Evolutionary conservation across 2,797 vertebrate species (phyloP).

Genomic region (Hephaestus fuliginosus): DNA sequence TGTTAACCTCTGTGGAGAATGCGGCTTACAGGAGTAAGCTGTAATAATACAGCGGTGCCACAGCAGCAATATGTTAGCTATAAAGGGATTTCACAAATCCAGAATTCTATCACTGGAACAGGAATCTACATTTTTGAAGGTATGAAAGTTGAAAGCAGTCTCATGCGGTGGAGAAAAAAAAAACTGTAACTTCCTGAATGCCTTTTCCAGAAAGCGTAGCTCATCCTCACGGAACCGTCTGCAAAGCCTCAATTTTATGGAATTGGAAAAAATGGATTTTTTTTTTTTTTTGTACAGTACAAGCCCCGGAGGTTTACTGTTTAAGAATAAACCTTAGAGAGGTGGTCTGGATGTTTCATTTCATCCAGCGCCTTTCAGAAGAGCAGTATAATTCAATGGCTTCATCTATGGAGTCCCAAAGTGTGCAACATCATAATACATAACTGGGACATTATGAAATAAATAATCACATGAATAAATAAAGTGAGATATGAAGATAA

Average conservation of each 20-base stretch:
- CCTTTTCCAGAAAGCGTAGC: not conserved
- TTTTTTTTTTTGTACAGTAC: not conserved
- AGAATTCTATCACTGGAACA: constrained; percentile 60
- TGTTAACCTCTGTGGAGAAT: constrained; percentile 79
- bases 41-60: constrained; percentile 70
- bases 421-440: not conserved
- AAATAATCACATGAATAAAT: not conserved
- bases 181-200: constrained; percentile 15
- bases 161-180: not conserved
- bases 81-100: constrained; percentile 75
- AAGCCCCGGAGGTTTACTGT: not conserved
- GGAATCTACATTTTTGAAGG: constrained; percentile 49
- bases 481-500: not conserved
- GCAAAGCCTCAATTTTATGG: constrained; percentile 15
- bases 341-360: not conserved
- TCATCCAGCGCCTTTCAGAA: not conserved
- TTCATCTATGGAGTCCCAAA: not conserved
- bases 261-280: not conserved
- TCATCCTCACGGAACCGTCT: constrained; percentile 3
- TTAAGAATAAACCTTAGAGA: not conserved
- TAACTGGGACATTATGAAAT: not conserved
- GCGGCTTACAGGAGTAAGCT: constrained; percentile 76
- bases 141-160: constrained; percentile 38
- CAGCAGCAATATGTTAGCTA: constrained; percentile 61
- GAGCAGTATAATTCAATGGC: not conserved